A percentile compares a stretch with the other conserved stretches of the same genome.
Evolutionary conservation across 2,113 vertebrate species (phyloP).

Genomic region (Alethe diademata): DNA sequence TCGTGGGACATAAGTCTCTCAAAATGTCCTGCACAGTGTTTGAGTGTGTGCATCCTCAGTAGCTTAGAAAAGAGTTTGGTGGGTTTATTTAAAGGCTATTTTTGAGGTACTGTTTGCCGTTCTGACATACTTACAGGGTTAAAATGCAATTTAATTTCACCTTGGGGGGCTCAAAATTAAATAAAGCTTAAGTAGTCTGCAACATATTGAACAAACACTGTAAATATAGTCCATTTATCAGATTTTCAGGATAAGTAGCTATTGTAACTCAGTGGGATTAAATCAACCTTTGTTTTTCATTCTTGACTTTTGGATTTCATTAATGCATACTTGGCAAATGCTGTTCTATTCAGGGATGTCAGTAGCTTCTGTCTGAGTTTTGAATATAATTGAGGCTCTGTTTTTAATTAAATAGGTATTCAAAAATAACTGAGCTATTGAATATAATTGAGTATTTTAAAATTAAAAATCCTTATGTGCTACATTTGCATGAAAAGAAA

Average conservation of each 20-base stretch:
- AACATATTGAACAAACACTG: neutral
- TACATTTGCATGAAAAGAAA: neutral
- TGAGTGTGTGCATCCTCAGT: neutral
- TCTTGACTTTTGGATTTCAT: neutral
- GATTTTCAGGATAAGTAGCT: slow-evolving; percentile 36
- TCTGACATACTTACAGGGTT: neutral
- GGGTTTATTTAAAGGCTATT: neutral
- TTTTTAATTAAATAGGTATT: neutral
- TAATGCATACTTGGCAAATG: neutral
- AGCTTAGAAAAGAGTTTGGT: neutral
- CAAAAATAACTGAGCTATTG: neutral
- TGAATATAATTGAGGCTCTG: neutral
- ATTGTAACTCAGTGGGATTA: neutral
- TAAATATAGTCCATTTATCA: slow-evolving; percentile 27
- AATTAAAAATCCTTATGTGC: neutral
- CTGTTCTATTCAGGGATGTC: neutral
- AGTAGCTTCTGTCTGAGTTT: neutral
- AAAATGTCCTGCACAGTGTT: neutral
- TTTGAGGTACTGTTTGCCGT: neutral
- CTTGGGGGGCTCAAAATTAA: slow-evolving; percentile 20
- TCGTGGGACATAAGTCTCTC: neutral
- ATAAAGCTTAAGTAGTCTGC: neutral
- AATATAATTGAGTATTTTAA: neutral
- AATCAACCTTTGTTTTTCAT: neutral
- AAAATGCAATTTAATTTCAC: slow-evolving; percentile 21